Base-by-base conservation (phyloP, 2,113 vertebrate genomes). In the Peromyscus polionotus region DNA sequence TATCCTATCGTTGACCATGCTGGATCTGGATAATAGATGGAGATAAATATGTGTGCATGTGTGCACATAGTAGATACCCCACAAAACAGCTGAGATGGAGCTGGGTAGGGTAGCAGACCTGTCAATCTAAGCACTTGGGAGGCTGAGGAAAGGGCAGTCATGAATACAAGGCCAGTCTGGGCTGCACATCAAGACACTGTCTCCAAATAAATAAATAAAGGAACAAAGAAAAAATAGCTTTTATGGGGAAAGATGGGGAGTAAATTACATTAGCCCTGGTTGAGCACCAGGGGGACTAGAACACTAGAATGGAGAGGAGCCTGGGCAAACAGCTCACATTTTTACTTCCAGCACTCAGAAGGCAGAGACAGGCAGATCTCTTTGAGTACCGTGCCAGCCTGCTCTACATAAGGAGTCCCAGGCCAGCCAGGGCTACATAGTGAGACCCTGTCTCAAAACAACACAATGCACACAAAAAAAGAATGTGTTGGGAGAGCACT, bases 91-190 rank as follows among this genome's bases (percentile, higher is more conserved):
- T 33, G 14, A 67, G 63, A 48, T 86, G 63, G 5, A 31, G 9
- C 48, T 1, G 0, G 22, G 3, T 4, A 2, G 68, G 76, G 33
- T 11, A 11, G 3, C 10, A 26, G 2, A 8, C 45, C 63, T 39
- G 48, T 48, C 61, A 39, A 22, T 86, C 42, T 42, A 17, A 33
- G 11, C 39, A 31, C 3, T 9, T 63, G 7, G 5, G 59, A 45
- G 13, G 14, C 26, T 31, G 24, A 59, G 22, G 20, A 36, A 83
- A 80, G 39, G n/a, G 31, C 12, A 63, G 33, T 19, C 12, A 5
- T 85, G 7, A 65, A 13, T 85, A 65, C 12, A 9, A 84, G 81
- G 39, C 81, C 59, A 85, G 26, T 36, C 80, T 61, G 33, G 12
- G 36, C 57, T 84, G 22, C 54, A 84, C 22, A 63, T 59, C 42